These are phyloP conservation scores for Climacteris rufus DNA, from an alignment of 2,113 vertebrate species.

Conservation along the genomic window DNA sequence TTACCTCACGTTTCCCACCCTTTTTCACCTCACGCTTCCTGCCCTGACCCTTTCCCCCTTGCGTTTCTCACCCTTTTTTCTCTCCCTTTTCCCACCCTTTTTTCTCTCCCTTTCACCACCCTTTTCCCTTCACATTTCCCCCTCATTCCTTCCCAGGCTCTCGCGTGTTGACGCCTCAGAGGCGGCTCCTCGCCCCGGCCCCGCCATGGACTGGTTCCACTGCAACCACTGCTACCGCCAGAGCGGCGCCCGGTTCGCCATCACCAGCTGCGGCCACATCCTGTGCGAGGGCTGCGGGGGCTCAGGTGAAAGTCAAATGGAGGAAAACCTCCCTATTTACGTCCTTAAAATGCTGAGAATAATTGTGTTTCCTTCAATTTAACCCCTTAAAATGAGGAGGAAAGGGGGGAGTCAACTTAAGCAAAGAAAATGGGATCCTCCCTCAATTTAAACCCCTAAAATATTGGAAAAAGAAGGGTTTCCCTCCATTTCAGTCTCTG, in stretches of 20 bases:
- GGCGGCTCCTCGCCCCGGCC: accelerated
- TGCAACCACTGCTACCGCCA: neutral
- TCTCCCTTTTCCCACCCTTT: neutral
- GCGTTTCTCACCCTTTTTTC: neutral
- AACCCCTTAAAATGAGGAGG: neutral
- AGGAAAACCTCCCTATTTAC: neutral
- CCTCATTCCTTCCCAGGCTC: neutral
- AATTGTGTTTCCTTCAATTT: neutral
- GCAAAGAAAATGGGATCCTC: neutral
- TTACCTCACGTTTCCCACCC: neutral
- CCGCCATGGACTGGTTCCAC: neutral
- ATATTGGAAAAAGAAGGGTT: accelerated
- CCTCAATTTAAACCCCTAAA: neutral
- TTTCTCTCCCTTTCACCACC: too few relatives aligned
- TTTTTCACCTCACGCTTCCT: too few relatives aligned
- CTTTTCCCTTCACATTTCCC: neutral
- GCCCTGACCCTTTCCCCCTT: neutral
- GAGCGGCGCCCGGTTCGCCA: neutral
- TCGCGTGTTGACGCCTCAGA: accelerated
- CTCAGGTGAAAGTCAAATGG: neutral
- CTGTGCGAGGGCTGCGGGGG: neutral
- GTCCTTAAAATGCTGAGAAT: neutral
- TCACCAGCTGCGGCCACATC: neutral
- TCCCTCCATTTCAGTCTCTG: neutral
- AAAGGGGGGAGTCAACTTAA: neutral